phyloP scores from a whole-genome alignment of 2,113 vertebrate species.

The Zapornia atra region DNA sequence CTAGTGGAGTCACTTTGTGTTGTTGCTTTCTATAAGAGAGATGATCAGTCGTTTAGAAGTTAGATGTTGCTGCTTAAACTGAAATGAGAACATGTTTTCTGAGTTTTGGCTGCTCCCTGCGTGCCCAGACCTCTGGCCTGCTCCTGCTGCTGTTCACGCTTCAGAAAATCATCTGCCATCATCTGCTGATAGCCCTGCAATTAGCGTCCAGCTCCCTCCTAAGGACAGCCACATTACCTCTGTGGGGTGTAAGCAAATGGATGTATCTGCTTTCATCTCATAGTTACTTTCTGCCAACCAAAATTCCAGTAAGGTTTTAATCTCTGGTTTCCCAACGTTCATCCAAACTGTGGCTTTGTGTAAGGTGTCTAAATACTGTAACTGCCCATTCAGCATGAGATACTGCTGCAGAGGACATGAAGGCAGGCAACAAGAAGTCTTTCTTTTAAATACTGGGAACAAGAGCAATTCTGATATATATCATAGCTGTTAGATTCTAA shows the following conservation, averaged over 20 bases:
- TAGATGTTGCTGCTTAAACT: neutral
- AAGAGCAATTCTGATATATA: constrained; percentile 25
- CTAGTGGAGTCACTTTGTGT: neutral
- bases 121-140: neutral
- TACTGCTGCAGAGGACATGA: neutral
- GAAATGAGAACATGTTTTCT: neutral
- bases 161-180: neutral
- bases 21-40: neutral
- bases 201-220: neutral
- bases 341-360: neutral
- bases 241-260: neutral
- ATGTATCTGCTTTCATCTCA: neutral
- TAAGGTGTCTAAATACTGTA: neutral
- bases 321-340: neutral
- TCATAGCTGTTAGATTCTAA: constrained; percentile 54
- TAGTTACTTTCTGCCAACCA: neutral
- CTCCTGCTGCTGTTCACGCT: neutral
- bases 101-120: neutral
- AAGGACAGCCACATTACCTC: fast-evolving
- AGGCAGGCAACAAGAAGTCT: neutral
- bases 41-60: neutral
- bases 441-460: constrained; percentile 15
- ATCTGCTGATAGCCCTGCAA: neutral
- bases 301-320: neutral
- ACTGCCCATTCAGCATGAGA: neutral